A percentile compares a stretch with the other conserved stretches of the same genome.
These are phyloP conservation scores for Syritta pipiens DNA, from an alignment of 2,888 invertebrate genomes.

Conservation along the genomic window DNA sequence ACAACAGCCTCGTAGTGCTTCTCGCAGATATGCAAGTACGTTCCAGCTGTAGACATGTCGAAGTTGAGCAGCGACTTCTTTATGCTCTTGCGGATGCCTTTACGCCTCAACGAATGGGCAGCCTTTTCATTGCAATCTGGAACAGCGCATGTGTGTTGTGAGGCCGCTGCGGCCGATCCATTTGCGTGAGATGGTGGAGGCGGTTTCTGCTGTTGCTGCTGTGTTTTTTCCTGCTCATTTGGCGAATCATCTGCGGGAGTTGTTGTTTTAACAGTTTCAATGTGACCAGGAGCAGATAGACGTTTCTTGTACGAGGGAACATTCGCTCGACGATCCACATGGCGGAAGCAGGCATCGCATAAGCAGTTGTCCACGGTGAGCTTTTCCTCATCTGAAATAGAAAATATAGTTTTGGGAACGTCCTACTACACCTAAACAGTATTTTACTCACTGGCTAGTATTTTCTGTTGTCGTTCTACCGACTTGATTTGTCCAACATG, in stretches of 20 bases:
- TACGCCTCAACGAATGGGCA: slow-evolving; percentile 84
- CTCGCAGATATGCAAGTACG: slow-evolving; percentile 84
- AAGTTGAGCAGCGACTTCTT: slow-evolving; percentile 84
- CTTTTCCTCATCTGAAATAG: slow-evolving; percentile 85
- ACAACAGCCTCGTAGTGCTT: slow-evolving; percentile 86
- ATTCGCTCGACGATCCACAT: slow-evolving; percentile 90
- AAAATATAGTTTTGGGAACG: background rate
- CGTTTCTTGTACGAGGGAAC: slow-evolving; percentile 85
- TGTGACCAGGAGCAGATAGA: slow-evolving; percentile 75
- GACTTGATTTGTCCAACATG: slow-evolving; percentile 93
- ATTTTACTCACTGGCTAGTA: slow-evolving; percentile 84
- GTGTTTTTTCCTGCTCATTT: slow-evolving; percentile 70
- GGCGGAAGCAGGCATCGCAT: slow-evolving; percentile 92
- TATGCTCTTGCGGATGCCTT: slow-evolving; percentile 86
- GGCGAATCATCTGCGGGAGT: background rate
- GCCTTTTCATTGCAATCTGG: slow-evolving; percentile 83
- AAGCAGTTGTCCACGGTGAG: slow-evolving; percentile 90
- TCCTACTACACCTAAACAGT: background rate
- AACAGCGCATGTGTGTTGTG: slow-evolving; percentile 83
- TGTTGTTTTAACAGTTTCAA: slow-evolving; percentile 64
- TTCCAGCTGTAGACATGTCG: slow-evolving; percentile 82
- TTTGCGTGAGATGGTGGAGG: slow-evolving; percentile 21
- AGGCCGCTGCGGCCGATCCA: slow-evolving; percentile 37
- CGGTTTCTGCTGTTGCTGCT: slow-evolving; percentile 18
- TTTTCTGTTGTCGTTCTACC: slow-evolving; percentile 88